Conservation (phyloP, 2,113 vertebrate genomes). For the Cryptomyrus ogoouensis region DNA sequence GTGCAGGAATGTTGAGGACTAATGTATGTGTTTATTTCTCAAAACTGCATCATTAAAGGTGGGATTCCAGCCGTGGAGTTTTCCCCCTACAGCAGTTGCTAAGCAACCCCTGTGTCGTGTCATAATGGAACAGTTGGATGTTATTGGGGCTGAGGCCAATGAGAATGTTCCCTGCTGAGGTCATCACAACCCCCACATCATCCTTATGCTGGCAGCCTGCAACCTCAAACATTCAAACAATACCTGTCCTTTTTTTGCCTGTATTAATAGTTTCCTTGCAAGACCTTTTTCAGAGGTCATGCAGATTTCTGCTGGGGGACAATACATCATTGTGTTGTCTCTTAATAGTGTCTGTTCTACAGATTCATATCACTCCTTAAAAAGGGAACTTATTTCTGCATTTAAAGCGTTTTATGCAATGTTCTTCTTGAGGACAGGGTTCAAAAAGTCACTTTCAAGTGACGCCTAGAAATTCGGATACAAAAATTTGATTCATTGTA, state of each 20-base stretch:
- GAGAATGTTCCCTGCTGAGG: conserved; percentile 10
- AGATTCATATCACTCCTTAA: not conserved
- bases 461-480: not conserved
- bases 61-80: conserved; percentile 10
- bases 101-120: conserved; percentile 17
- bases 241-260: not conserved
- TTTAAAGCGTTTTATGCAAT: not conserved
- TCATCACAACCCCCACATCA: not conserved
- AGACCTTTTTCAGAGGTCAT: not conserved
- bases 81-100: conserved; percentile 11
- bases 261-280: not conserved
- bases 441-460: not conserved
- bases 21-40: conserved; percentile 19
- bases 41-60: conserved; percentile 10
- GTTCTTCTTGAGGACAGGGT: not conserved
- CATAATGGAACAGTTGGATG: conserved; percentile 7
- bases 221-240: conserved; percentile 1
- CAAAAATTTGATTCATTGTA: not conserved
- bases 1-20: conserved; percentile 6
- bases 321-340: not conserved
- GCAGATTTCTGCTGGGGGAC: too few species aligned
- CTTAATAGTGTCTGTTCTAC: not conserved
- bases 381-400: not conserved
- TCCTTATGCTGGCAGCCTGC: not conserved
- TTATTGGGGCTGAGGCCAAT: conserved; percentile 15